Evolutionary conservation across 2,888 invertebrate species (phyloP).

Genomic region (Hirtodrosophila confusa): DNA sequence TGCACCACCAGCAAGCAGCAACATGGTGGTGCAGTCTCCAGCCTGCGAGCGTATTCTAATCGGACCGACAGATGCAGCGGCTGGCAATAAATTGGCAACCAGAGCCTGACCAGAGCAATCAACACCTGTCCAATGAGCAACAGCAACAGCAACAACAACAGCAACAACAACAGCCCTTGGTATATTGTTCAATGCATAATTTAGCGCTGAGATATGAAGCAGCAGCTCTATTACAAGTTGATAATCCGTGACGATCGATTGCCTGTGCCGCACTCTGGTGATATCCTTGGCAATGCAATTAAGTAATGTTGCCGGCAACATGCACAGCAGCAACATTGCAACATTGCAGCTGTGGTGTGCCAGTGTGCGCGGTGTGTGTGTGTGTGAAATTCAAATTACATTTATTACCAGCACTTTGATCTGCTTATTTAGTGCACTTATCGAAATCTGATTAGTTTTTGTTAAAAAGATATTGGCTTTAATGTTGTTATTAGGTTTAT

Average conservation of each 20-base stretch:
- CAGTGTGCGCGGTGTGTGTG: conserved; percentile 4
- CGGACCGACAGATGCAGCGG: conserved; percentile 48
- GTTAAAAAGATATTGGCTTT: conserved; percentile 60
- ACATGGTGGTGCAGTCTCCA: conserved; percentile 23
- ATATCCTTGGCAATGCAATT: conserved; percentile 75
- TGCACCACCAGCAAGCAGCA: conserved; percentile 19
- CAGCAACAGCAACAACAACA: conserved; percentile 28
- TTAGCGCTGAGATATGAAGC: conserved; percentile 55
- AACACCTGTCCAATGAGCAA: conserved; percentile 79
- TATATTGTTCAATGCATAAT: conserved; percentile 58
- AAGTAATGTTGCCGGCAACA: conserved; percentile 63
- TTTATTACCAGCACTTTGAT: conserved; percentile 80
- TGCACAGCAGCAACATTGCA: conserved; percentile 24
- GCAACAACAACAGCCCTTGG: conserved; percentile 23
- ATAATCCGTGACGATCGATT: conserved; percentile 80
- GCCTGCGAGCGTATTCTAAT: conserved; percentile 56
- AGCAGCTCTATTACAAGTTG: conserved; percentile 64
- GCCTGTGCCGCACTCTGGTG: conserved; percentile 37
- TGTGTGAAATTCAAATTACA: conserved; percentile 80
- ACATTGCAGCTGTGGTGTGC: too few relatives aligned
- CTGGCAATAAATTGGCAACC: conserved; percentile 48
- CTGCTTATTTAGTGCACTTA: conserved; percentile 82
- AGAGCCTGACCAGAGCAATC: conserved; percentile 71
- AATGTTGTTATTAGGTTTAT: conserved; percentile 76
- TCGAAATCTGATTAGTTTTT: conserved; percentile 80